Base-by-base conservation (phyloP, 2,888 invertebrate genomes). In the Euphydryas editha region DNA sequence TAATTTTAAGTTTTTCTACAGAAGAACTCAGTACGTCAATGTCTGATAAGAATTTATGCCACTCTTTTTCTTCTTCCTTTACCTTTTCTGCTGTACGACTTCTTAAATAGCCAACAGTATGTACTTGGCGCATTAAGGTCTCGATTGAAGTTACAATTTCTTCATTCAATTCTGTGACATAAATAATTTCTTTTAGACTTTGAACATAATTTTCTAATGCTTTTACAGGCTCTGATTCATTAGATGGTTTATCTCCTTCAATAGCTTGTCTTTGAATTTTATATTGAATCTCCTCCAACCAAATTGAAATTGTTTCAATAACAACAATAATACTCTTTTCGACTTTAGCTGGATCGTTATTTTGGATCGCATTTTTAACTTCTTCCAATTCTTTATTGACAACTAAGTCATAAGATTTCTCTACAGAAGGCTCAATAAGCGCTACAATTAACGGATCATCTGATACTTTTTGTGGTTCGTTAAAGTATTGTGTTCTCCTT, bases 261-360 rank as follows among this genome's bases (percentile, higher is more conserved):
- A 82, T 69, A 62, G 86, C 85, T 69, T 88, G 82, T 75, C 78
- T 83, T 67, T 90, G 95, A 56, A 97, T 96, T 76, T 95, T 94
- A 74, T 97, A 97, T 81, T 97, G 97, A 67, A 97, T 96, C 30
- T 96, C 96, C 87, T 97, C 96, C 51, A 98, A 83, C 96, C 97
- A 97, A 15, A 95, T 95, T 0, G 97, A 96, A 49, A 98, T 95
- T 0, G 95, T 96, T 84, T 97, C 96, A 56, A 97, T 95, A 0
- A 97, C 94, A 21, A 95, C 95, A 11, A 96, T 94, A 13, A 97
- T 93, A 49, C 94, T 95, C 75, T 94, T 95, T 82, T 97, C 96
- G 47, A 95, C 93, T 15, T 93, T 85, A 0, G 88, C 83, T 3
- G 93, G 87, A 79, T 96, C 94, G 46, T 93, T 92, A 69, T 83